Conservation (phyloP, 2,888 invertebrate species). For the Tholera decimalis region DNA sequence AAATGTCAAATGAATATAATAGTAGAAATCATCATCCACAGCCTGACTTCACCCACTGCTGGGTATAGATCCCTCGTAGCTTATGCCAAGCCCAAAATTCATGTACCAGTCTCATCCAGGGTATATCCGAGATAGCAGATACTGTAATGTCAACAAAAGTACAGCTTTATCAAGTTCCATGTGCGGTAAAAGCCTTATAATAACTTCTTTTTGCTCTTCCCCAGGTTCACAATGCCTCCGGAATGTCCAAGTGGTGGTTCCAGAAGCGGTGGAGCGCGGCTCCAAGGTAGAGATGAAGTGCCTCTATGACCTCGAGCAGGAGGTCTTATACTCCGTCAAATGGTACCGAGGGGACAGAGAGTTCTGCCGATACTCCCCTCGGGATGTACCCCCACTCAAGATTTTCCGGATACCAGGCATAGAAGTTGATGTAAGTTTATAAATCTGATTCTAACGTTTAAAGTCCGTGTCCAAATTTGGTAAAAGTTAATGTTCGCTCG, state of each 20-base stretch:
- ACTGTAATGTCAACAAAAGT: too few species aligned
- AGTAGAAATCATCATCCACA: too few species aligned
- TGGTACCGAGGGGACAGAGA: slow-evolving; percentile 93
- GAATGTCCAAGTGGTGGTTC: slow-evolving; percentile 93
- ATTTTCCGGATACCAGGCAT: slow-evolving; percentile 92
- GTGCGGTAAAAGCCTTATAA: not conserved
- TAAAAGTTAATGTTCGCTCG: slow-evolving; percentile 4
- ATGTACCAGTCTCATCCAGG: too few species aligned
- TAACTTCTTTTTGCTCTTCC: slow-evolving; percentile 41
- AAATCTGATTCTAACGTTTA: slow-evolving; percentile 15
- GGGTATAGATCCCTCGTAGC: too few species aligned
- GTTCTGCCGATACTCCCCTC: slow-evolving; percentile 93
- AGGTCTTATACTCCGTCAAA: slow-evolving; percentile 93
- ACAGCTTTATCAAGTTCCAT: too few species aligned
- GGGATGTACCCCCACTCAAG: slow-evolving; percentile 92
- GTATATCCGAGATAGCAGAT: too few species aligned
- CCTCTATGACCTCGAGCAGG: slow-evolving; percentile 93
- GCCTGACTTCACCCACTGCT: too few species aligned
- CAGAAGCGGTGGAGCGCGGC: slow-evolving; percentile 92
- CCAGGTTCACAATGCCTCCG: slow-evolving; percentile 88
- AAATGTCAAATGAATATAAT: too few species aligned
- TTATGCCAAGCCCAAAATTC: too few species aligned
- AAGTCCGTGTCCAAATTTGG: slow-evolving; percentile 20
- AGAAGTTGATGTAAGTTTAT: slow-evolving; percentile 91
- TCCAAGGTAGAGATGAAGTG: slow-evolving; percentile 92